Evolutionary conservation across 2,113 vertebrate genomes (phyloP).

Genomic region (Lagopus muta): DNA sequence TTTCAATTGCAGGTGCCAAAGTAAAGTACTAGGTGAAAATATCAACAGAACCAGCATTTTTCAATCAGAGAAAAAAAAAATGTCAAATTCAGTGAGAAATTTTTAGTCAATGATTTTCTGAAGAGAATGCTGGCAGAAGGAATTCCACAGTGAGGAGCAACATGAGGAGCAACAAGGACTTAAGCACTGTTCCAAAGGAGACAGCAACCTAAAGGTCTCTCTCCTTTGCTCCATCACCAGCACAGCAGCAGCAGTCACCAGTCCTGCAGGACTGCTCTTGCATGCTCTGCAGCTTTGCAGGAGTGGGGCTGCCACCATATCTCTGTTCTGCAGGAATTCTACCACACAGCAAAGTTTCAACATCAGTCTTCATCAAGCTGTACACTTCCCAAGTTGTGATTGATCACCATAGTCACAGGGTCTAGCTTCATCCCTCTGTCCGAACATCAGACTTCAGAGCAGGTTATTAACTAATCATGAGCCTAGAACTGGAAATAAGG

Average conservation of each 20-base stretch:
- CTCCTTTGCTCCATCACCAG: fast-evolving
- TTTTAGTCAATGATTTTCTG: neutral
- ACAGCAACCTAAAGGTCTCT: neutral
- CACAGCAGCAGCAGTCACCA: neutral
- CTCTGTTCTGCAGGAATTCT: neutral
- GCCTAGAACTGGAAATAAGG: neutral
- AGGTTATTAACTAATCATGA: neutral
- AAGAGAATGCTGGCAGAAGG: neutral
- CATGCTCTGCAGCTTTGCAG: neutral
- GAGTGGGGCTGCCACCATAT: fast-evolving
- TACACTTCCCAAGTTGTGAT: neutral
- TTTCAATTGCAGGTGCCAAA: neutral
- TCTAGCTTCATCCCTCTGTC: neutral
- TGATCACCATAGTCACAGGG: neutral
- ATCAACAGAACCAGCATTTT: neutral
- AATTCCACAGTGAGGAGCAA: neutral
- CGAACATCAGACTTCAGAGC: neutral
- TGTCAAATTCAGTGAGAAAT: neutral
- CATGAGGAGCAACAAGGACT: no score
- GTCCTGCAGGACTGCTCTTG: no score
- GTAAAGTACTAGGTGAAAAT: neutral
- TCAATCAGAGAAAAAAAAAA: neutral
- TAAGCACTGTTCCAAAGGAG: neutral
- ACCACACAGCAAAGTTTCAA: neutral
- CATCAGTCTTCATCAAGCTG: neutral